A percentile compares a stretch with the other conserved stretches of the same genome.
Conservation (phyloP, 2,113 vertebrate species). For the Lipophrys pholis region DNA sequence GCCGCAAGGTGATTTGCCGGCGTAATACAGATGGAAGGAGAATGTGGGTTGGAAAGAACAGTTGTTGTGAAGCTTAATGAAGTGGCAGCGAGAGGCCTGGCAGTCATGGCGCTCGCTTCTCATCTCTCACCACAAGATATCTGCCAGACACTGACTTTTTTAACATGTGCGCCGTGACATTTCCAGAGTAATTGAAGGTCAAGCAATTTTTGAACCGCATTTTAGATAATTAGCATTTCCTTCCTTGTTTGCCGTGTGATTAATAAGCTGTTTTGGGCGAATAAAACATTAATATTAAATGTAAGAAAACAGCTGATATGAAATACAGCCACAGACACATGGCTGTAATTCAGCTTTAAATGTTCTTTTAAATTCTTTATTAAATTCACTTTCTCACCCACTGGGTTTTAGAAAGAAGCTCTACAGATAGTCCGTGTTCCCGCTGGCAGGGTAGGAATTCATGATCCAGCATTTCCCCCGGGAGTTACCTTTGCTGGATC, state of each 20-base stretch:
- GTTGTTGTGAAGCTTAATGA: slow-evolving; percentile 65
- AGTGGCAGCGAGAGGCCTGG: slow-evolving; percentile 35
- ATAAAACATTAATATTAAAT: background rate
- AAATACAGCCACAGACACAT: slow-evolving; percentile 10
- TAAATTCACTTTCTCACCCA: slow-evolving; percentile 62
- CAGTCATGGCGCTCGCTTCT: slow-evolving; percentile 26
- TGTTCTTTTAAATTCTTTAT: slow-evolving; percentile 66
- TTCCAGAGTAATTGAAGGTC: slow-evolving; percentile 11
- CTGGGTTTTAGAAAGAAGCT: slow-evolving; percentile 37
- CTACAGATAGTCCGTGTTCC: slow-evolving; percentile 66
- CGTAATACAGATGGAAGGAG: slow-evolving; percentile 63
- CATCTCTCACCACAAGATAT: slow-evolving; percentile 10
- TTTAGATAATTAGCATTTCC: background rate
- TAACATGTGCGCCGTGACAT: background rate
- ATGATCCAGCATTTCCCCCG: slow-evolving; percentile 74
- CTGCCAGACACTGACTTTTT: slow-evolving; percentile 1
- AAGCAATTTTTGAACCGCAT: background rate
- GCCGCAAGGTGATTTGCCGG: slow-evolving; percentile 57
- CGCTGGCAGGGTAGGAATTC: slow-evolving; percentile 70
- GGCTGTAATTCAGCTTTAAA: slow-evolving; percentile 62
- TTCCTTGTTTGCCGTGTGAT: background rate
- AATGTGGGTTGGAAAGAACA: slow-evolving; percentile 40
- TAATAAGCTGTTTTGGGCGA: background rate
- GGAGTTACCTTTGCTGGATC: slow-evolving; percentile 76
- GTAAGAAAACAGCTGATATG: no score